Conservation (phyloP, 2,797 vertebrate species). For the Anguilla pacifica region DNA sequence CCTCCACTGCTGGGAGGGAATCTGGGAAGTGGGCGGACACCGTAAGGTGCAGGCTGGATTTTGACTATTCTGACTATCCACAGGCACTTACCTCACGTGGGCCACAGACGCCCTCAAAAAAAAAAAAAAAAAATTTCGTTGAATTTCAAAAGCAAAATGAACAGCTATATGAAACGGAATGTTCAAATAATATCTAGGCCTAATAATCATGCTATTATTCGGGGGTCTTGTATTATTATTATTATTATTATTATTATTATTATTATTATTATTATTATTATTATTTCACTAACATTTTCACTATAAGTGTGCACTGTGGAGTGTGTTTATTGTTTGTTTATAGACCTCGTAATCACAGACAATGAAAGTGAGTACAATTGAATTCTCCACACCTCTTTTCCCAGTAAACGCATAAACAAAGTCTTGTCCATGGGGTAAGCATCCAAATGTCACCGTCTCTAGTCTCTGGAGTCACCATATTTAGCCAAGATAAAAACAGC, state of each 20-base stretch:
- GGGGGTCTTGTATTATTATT: no score
- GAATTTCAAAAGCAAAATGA: background rate
- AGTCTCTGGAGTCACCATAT: background rate
- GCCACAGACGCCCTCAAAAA: background rate
- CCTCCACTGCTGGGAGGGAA: constrained; percentile 52
- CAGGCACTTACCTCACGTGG: constrained; percentile 27
- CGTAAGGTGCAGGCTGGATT: constrained; percentile 51
- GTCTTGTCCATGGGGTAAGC: background rate
- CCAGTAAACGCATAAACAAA: background rate
- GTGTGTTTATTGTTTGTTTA: background rate
- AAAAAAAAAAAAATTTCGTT: background rate
- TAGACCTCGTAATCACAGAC: background rate
- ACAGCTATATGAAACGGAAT: background rate
- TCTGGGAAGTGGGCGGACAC: constrained; percentile 63
- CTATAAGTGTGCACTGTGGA: background rate
- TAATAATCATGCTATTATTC: background rate
- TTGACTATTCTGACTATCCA: constrained; percentile 52
- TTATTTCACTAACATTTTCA: background rate
- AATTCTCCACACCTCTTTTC: background rate
- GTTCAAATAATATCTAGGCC: background rate
- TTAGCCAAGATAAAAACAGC: background rate
- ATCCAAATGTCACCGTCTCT: background rate
- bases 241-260: constrained; percentile 23
- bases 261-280: constrained; percentile 10
- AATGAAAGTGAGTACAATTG: background rate